Evolutionary conservation across 2,888 invertebrate genomes (phyloP), one percentile per base, ranked within the genome.

Genomic region (Cantharis flavilabris): DNA sequence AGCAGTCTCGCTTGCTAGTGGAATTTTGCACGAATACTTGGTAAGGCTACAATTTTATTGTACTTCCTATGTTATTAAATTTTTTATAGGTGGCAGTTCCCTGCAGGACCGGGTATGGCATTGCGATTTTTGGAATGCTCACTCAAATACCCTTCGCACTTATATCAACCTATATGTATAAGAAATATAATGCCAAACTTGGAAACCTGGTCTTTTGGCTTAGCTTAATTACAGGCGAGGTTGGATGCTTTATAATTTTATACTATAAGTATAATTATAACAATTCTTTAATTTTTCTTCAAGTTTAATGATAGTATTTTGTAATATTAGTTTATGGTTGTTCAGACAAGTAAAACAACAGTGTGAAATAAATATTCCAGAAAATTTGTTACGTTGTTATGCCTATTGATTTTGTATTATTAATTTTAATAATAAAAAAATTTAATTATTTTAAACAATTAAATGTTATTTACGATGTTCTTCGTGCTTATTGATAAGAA

Each of bases 1-100:
- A 16, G n/a, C 33, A 9, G 69, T 77, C 14, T 62, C 62, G 28
- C 20, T 71, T 13, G 11, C 72, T 69, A 74, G 69, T 64, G 77
- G 77, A 23, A 23, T 77, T 3, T 28, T 77, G 4, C 77, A 77
- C 20, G 77, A 74, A 63, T 77, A 71, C 23, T 20, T 77, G 30
- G 77, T 72, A 71, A 69, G n/a, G 7, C 10, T n/a, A 5, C n/a
- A 65, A 13, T 11, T 3, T 20, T 1, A 11, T 23, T 49, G 16
- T 26, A 13, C 9, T 2, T 7, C 2, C n/a, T 49, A 7, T 0
- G n/a, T n/a, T 49, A 7, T 30, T 9, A 10, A 7, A 18, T 16
- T 18, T 13, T 11, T 64, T 28, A 14, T 28, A 72, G 72, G 16
- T 72, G 13, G 28, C 18, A 7, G 49, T 75, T 16, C 75, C 75